Base-by-base conservation (phyloP, 2,113 vertebrate species). In the Colistium nudipinnis region DNA sequence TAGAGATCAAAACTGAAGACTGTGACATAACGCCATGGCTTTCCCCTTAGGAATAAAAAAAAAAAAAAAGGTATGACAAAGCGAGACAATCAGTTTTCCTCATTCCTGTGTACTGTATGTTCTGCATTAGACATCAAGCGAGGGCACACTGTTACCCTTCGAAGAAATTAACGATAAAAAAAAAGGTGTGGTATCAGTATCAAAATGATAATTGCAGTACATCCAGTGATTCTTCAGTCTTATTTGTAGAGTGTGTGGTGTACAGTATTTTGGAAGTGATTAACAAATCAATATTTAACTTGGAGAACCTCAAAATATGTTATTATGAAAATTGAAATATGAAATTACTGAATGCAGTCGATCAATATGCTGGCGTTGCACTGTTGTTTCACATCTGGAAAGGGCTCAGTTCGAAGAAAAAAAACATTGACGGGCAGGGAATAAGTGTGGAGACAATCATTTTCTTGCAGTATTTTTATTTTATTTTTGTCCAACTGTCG, bases 81-180 rank as follows among this genome's bases (percentile, higher is more conserved):
- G 44, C 27, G 17, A 56, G 49, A 54, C 10, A 59, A 31, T 62
- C 25, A 13, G 52, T 4, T 64, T 39, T 14, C 11, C 54, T 43
- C 31, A 51, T 56, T 48, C 14, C 13, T 59, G 59, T 54, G 62
- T 79, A 61, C 39, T 71, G 31, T 76, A 66, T 62, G 28, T 61
- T 62, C 31, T 59, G 48, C 43, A 35, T 53, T 48, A 35, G 8
- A 74, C 33, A 54, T 43, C 56, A 74, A 2, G 11, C 24, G 17
- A 6, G 33, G 17, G 4, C 6, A 53, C 25, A 62, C 24, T 38
- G 49, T 61, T 56, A 31, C 19, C 35, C 7, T 52, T 47, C 22
- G 33, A 48, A 41, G 24, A 20, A 16, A 31, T 57, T 25, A 36
- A 43, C 52, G 48, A 17, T 57, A n/a, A 51, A 8, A 27, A 48